phyloP scores from a whole-genome alignment of 2,113 vertebrate genomes.

The Calonectris borealis region DNA sequence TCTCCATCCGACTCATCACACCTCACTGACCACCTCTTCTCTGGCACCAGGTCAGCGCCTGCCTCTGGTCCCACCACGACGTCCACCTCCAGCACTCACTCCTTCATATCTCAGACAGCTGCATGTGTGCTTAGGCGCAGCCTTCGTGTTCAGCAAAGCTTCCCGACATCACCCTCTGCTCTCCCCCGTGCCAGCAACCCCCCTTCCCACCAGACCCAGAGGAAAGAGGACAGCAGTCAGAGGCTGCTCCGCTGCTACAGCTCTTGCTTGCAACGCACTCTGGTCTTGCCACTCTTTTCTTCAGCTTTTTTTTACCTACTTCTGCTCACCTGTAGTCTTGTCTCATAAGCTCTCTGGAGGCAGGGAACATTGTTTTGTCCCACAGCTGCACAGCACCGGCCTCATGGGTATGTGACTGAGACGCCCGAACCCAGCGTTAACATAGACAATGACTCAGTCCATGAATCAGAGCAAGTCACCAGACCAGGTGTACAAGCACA shows the following conservation, averaged over 20 bases:
- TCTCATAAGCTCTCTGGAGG: not conserved
- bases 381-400: not conserved
- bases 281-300: not conserved
- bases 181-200: not conserved
- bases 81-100: not conserved
- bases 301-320: not conserved
- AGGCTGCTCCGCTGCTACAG: not conserved
- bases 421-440: not conserved
- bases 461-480: not conserved
- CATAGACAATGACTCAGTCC: not conserved
- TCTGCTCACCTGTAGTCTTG: not conserved
- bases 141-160: rapidly evolving
- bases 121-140: not conserved
- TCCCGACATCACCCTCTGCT: rapidly evolving
- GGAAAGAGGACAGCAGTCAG: not conserved
- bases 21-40: not conserved
- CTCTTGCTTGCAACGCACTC: not conserved
- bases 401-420: not conserved
- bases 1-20: not conserved
- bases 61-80: not conserved
- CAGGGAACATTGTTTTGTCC: not conserved
- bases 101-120: not conserved
- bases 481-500: not conserved
- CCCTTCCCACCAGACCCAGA: not conserved
- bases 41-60: not conserved